Conservation (phyloP, 2,888 invertebrate species). For the Agrenia bidenticulata region DNA sequence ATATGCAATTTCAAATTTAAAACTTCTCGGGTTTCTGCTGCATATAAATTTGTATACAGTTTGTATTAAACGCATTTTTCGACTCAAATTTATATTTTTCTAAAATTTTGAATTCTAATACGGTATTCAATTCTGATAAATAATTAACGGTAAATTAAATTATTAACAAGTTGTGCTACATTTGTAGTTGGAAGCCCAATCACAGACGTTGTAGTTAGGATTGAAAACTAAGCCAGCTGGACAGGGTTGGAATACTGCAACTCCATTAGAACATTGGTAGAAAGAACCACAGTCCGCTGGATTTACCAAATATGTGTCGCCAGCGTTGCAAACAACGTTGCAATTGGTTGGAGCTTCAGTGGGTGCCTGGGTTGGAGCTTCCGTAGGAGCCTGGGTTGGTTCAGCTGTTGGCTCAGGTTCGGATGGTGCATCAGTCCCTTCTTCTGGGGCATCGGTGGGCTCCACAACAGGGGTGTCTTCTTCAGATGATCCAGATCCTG, state of each 20-base stretch:
- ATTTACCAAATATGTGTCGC: conserved; percentile 13
- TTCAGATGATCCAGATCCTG: not conserved
- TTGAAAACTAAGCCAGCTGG: conserved; percentile 23
- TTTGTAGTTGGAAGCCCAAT: conserved; percentile 1
- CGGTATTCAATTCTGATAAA: too few species aligned
- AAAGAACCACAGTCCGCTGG: conserved; percentile 19
- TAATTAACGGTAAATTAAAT: too few species aligned
- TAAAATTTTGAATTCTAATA: too few species aligned
- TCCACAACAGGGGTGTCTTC: not conserved
- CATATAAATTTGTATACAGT: too few species aligned
- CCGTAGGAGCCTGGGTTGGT: too few species aligned
- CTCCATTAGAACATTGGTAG: conserved; percentile 27
- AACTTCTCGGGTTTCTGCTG: too few species aligned
- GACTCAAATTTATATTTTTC: too few species aligned
- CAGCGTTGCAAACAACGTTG: not conserved
- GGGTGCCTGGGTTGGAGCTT: not conserved
- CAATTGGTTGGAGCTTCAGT: not conserved
- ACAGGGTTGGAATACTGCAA: conserved; percentile 18
- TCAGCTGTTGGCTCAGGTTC: too few species aligned
- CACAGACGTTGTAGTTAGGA: conserved; percentile 22
- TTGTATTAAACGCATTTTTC: too few species aligned
- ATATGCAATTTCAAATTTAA: too few species aligned
- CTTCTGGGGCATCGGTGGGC: not conserved
- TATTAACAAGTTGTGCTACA: too few species aligned
- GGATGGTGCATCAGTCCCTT: too few species aligned